These are phyloP conservation scores for Syndactyla subalaris DNA, from an alignment of 2,797 vertebrate genomes.

Conservation along the genomic window DNA sequence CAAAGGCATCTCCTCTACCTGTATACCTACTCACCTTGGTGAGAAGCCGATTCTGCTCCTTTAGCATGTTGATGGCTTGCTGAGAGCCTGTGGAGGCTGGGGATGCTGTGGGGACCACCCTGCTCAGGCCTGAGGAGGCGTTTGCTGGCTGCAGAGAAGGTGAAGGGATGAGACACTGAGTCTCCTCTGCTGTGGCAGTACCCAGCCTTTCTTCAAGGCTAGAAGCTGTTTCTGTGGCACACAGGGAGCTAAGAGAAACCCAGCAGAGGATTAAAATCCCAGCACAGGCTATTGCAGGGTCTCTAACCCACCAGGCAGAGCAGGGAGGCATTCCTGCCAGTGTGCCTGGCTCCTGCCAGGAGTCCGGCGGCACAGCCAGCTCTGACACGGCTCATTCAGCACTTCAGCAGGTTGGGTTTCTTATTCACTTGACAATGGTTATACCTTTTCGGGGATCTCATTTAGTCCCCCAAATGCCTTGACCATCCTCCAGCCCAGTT, in stretches of 20 bases:
- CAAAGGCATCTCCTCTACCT: not conserved
- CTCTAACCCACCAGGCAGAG: not conserved
- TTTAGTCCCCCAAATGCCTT: not conserved
- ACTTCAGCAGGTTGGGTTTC: not conserved
- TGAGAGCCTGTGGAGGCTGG: constrained; percentile 74
- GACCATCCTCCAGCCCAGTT: not conserved
- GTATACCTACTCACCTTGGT: constrained; percentile 81
- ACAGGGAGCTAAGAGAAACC: not conserved
- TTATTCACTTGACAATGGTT: not conserved
- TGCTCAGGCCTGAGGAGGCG: not conserved
- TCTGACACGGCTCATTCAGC: not conserved
- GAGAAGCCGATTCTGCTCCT: constrained; percentile 95
- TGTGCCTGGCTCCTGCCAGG: not conserved
- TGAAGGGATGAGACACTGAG: not conserved
- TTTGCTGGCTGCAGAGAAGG: constrained; percentile 71
- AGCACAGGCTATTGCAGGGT: not conserved
- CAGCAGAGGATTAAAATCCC: not conserved
- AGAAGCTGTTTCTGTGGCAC: not conserved
- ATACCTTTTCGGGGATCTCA: not conserved
- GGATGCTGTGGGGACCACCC: constrained; percentile 14
- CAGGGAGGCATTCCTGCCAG: not conserved
- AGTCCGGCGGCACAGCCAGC: not conserved
- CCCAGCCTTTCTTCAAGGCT: not conserved
- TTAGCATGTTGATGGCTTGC: constrained; percentile 90
- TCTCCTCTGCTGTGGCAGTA: not conserved